Conservation (phyloP, 2,113 vertebrate genomes). For the Ammospiza nelsoni region DNA sequence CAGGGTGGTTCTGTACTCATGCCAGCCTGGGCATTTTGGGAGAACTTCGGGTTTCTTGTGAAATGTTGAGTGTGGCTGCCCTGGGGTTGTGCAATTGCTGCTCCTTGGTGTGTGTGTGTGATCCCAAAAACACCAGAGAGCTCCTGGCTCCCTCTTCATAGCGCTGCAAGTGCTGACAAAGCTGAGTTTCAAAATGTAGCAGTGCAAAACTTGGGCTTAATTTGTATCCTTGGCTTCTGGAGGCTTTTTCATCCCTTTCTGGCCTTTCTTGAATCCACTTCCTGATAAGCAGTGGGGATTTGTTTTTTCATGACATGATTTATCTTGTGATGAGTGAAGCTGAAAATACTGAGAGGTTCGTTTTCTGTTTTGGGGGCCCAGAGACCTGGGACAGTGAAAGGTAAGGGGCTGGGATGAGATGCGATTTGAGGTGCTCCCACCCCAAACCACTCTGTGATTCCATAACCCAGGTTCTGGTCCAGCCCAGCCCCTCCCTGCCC, state of each 20-base stretch:
- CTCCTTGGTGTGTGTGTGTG: background rate
- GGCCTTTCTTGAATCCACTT: background rate
- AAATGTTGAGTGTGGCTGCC: background rate
- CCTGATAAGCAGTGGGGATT: background rate
- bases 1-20: too few relatives aligned
- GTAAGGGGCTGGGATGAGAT: background rate
- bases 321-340: background rate
- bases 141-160: background rate
- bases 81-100: background rate
- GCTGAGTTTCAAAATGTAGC: background rate
- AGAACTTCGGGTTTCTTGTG: background rate
- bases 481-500: accelerated
- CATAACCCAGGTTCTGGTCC: accelerated
- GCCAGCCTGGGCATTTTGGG: background rate
- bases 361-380: background rate
- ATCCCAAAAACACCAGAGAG: background rate
- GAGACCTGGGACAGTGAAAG: accelerated
- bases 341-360: background rate
- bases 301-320: accelerated
- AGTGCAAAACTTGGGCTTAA: background rate
- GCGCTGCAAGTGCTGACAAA: background rate
- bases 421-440: background rate
- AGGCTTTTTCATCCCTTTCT: background rate
- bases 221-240: background rate
- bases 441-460: background rate